Percentiles rank a stretch among this genome's conserved stretches.
Evolutionary conservation across 2,888 invertebrate species (phyloP).

Genomic region (Chrysolina haemoptera): DNA sequence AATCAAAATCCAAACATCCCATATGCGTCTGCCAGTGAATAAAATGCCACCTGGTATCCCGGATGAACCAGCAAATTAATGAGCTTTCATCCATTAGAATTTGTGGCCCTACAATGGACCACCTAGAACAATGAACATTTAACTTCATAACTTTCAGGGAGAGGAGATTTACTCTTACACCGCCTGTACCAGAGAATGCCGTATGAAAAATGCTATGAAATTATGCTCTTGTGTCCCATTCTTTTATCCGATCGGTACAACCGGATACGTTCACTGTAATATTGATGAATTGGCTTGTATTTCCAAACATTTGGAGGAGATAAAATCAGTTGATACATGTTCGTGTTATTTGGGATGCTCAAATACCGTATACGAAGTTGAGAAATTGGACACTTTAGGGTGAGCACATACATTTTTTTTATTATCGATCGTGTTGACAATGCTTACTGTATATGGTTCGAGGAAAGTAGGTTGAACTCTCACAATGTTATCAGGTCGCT

Average conservation of each 20-base stretch:
- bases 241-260: constrained; percentile 76
- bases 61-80: neutral
- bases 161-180: constrained; percentile 78
- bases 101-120: neutral
- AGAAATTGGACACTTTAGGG: constrained; percentile 77
- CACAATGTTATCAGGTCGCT: neutral
- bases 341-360: constrained; percentile 82
- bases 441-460: no score
- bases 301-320: constrained; percentile 71
- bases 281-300: constrained; percentile 76
- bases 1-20: no score
- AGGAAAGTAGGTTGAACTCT: neutral
- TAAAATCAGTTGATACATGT: constrained; percentile 76
- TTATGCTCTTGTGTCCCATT: constrained; percentile 82
- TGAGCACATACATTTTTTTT: constrained; percentile 13
- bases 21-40: no score
- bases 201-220: constrained; percentile 77
- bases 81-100: neutral
- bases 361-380: constrained; percentile 83
- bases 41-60: no score
- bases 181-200: constrained; percentile 82
- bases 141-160: constrained; percentile 43
- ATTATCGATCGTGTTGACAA: no score
- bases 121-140: neutral
- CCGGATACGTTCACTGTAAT: constrained; percentile 73